Evolutionary conservation across 2,888 invertebrate species (phyloP), one percentile per base, ranked within the genome.

Genomic region (Epirrita christyi): DNA sequence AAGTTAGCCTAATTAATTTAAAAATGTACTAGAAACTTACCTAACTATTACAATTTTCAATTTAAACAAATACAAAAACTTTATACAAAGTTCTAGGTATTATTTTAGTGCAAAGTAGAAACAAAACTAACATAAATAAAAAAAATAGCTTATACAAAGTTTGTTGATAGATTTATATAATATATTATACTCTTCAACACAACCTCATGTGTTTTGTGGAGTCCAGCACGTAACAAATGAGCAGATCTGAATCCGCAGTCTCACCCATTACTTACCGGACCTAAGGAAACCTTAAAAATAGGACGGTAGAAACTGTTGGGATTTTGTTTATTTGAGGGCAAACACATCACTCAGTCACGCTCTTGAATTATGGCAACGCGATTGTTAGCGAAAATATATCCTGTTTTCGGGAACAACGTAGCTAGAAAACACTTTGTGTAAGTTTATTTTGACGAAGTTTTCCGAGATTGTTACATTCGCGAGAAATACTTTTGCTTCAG

Each of bases 191-290:
- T 48, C 40, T 55, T 14, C 37, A 40, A 21, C 21, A 21, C 44
- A 51, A 55, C 51, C 42, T 61, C 37, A 36, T 50, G n/a, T n/a
- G 6, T 1, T 46, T 29, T 38, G 47, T 36, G 50, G 36, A 40
- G 40, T 41, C 53, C 38, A n/a, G 42, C 49, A 44, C 49, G 56
- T 59, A 57, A 64, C 57, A 63, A 66, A 66, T 64, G 59, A 41
- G 59, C 37, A 55, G 59, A 61, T 66, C 62, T 66, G 62, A 64
- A 55, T 43, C 46, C 32, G 48, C 40, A 43, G 52, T 52, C 47
- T 50, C 46, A 11, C 56, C 43, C 57, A 66, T 66, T 56, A 66
- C 59, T 66, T 57, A 62, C 57, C 51, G 53, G 48, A 60, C 48
- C 38, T 42, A 55, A 58, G 55, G 52, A 60, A 63, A 51, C 36